Evolutionary conservation across 2,797 vertebrate genomes (phyloP).

Genomic region (Ceryle rudis): DNA sequence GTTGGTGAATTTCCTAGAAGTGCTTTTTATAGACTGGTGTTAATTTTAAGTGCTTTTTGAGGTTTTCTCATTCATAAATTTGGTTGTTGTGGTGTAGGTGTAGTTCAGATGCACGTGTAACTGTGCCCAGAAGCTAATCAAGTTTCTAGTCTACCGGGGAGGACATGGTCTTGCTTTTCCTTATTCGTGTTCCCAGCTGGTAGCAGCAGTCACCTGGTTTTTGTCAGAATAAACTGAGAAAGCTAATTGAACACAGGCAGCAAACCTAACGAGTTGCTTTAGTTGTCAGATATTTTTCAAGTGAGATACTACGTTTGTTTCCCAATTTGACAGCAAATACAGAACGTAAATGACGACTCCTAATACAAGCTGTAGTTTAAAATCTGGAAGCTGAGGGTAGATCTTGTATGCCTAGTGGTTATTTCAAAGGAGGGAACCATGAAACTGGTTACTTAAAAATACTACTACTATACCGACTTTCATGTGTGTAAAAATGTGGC

Average conservation of each 20-base stretch:
- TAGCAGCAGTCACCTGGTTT: not conserved
- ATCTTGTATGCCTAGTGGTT: not conserved
- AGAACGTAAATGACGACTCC: not conserved
- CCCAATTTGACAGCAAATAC: not conserved
- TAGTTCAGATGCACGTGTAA: not conserved
- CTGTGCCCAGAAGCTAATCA: not conserved
- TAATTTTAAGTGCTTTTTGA: not conserved
- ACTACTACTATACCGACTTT: not conserved
- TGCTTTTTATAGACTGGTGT: not conserved
- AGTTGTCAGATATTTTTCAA: not conserved
- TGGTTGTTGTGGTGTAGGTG: not conserved
- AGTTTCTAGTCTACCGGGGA: not conserved
- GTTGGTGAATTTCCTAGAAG: not conserved
- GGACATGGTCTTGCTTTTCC: not conserved
- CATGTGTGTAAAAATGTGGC: too few species aligned
- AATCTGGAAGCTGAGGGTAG: not conserved
- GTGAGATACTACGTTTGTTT: not conserved
- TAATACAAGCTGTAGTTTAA: too few species aligned
- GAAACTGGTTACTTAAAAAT: not conserved
- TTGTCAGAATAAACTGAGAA: not conserved
- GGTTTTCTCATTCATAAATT: not conserved
- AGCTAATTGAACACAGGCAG: not conserved
- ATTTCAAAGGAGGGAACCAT: not conserved
- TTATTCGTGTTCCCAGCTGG: not conserved
- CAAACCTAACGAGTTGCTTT: not conserved